Percentiles rank a stretch among this genome's conserved stretches.
phyloP scores from a whole-genome alignment of 2,797 vertebrate genomes.

The Chaenodraco wilsoni region DNA sequence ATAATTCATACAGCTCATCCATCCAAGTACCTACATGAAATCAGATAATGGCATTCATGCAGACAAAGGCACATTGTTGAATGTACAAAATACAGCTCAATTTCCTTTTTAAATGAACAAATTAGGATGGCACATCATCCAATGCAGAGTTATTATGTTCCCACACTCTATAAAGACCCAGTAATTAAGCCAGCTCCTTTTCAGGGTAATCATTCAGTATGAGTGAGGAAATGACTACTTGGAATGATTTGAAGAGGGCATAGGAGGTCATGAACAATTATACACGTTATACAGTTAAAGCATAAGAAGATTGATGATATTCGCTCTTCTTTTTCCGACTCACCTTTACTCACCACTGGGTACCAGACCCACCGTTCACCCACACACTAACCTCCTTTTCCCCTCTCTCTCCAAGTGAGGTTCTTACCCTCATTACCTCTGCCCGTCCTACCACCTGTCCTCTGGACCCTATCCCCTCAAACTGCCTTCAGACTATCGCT shows the following conservation, averaged over 20 bases:
- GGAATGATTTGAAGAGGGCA: constrained; percentile 30
- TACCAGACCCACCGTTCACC: too few species aligned
- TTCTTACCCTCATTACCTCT: too few species aligned
- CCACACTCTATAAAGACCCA: constrained; percentile 50
- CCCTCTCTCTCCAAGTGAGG: too few species aligned
- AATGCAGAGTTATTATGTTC: constrained; percentile 50
- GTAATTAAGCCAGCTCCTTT: constrained; percentile 62
- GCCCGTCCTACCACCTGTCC: too few species aligned
- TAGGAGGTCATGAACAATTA: constrained; percentile 26
- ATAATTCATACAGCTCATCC: constrained; percentile 14
- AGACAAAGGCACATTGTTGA: constrained; percentile 45
- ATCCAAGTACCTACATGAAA: constrained; percentile 29
- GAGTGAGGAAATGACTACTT: constrained; percentile 39
- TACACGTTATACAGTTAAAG: constrained; percentile 31
- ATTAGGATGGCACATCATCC: constrained; percentile 54
- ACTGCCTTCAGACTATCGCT: too few species aligned
- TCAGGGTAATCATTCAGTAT: constrained; percentile 55
- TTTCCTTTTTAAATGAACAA: constrained; percentile 59
- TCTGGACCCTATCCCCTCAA: too few species aligned
- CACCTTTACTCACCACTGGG: too few species aligned
- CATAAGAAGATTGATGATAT: not conserved
- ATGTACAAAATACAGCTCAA: constrained; percentile 51
- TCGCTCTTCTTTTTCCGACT: too few species aligned
- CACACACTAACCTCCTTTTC: too few species aligned
- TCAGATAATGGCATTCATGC: constrained; percentile 42